Conservation (phyloP, 92 coral and sea anemone species). For the Phymanthus crucifer region DNA sequence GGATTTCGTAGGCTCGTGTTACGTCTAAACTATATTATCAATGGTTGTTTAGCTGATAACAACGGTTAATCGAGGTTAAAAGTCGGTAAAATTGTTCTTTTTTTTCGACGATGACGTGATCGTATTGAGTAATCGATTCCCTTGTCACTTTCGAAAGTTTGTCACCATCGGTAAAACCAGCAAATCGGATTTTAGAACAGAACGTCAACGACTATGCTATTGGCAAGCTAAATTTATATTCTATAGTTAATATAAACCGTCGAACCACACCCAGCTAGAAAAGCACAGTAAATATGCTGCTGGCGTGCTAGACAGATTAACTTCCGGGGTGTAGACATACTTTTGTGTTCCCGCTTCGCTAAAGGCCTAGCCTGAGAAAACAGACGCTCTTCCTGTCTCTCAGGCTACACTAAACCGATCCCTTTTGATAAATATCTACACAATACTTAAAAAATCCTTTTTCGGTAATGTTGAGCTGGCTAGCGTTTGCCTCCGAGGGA, state of each 20-base stretch:
- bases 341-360: background rate
- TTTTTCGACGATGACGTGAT: background rate
- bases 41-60: background rate
- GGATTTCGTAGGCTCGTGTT: background rate
- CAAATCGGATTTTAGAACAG: background rate
- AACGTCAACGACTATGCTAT: background rate
- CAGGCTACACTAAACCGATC: no score
- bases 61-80: background rate
- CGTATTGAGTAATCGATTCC: background rate
- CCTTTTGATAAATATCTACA: no score
- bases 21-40: background rate
- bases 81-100: background rate
- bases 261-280: no score
- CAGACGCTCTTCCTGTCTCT: no score
- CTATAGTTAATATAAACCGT: background rate
- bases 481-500: no score
- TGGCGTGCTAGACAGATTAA: background rate
- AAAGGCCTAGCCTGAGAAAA: no score
- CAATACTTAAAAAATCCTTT: no score
- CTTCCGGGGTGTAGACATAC: background rate
- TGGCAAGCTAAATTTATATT: background rate
- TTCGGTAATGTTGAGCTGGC: no score
- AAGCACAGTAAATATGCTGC: background rate
- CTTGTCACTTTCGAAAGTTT: slow-evolving; percentile 6
- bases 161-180: background rate